Evolutionary conservation across 2,113 vertebrate species (phyloP), one percentile per base, ranked within the genome.

Genomic region (Kryptolebias marmoratus): DNA sequence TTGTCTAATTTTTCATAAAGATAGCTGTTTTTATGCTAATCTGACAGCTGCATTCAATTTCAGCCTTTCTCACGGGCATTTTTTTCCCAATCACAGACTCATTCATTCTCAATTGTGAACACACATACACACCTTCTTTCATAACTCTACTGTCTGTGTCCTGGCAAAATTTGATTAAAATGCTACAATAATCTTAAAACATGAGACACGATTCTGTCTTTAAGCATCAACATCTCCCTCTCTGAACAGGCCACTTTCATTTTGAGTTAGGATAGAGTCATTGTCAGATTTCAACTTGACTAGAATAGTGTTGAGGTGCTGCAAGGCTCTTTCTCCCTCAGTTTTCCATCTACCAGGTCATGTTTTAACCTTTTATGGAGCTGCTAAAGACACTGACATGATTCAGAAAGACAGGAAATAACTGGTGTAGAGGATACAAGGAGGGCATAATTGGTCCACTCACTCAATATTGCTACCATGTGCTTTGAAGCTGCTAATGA

Each of bases 11-110:
- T 80, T 75, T 83, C 83, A 82, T 80, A 68, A 85, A 90, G 64
- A 87, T 89, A 66, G 77, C 64, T 69, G 82, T 85, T 89, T 88
- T 81, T 87, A 88, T 87, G 85, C 75, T 85, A 90, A 90, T 88
- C 80, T 86, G 87, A 87, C 88, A 89, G 73, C 84, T 80, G 82
- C 83, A 87, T 90, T 82, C 72, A 90, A 86, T 88, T 86, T 63
- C 61, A 52, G 61, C 15, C 73, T 80, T 88, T 81, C 70, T 85
- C 65, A 32, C 47, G 61, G 66, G 52, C 65, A 71, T 81, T 85
- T 77, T 81, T 77, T 89, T 81, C 73, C 76, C 74, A 84, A 81
- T 89, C 79, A 68, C 80, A 69, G 39, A 14, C 45, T 64, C 9
- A 36, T 82, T 77, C 30, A 5, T 50, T 75, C 61, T 54, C 27